A percentile compares a stretch with the other conserved stretches of the same genome.
phyloP scores from a whole-genome alignment of 2,888 invertebrate species.

The Standfussiana lucernea region DNA sequence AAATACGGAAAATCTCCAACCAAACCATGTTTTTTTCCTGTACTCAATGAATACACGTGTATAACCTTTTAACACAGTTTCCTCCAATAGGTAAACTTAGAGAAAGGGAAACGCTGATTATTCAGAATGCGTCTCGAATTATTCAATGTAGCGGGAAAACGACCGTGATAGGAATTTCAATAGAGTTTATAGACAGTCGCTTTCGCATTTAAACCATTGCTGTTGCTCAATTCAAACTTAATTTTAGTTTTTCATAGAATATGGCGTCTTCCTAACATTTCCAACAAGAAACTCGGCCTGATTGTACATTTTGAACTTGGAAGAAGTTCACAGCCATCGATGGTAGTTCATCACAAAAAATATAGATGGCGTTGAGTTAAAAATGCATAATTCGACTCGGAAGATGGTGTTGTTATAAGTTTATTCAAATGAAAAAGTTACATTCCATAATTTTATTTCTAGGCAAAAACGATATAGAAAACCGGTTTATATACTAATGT shows the following conservation, averaged over 20 bases:
- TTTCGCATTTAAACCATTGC: constrained; percentile 71
- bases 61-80: constrained; percentile 50
- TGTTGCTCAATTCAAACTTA: constrained; percentile 54
- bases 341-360: constrained; percentile 71
- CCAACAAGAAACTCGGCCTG: not conserved
- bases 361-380: constrained; percentile 77
- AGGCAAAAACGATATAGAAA: not conserved
- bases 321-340: constrained; percentile 15
- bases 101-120: constrained; percentile 76
- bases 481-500: constrained; percentile 28
- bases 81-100: constrained; percentile 57
- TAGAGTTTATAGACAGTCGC: constrained; percentile 71
- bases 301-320: constrained; percentile 23
- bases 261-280: not conserved
- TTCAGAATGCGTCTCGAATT: constrained; percentile 78
- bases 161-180: constrained; percentile 77
- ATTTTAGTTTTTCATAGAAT: constrained; percentile 24
- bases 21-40: not conserved
- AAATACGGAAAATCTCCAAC: not conserved
- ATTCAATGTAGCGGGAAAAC: constrained; percentile 80
- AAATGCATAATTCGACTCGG: constrained; percentile 63
- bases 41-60: constrained; percentile 12
- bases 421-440: constrained; percentile 10
- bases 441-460: not conserved
- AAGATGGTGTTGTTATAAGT: constrained; percentile 74